Conservation (phyloP, 1,140 invertebrate species). For the Lamellibrachia luymesi region DNA sequence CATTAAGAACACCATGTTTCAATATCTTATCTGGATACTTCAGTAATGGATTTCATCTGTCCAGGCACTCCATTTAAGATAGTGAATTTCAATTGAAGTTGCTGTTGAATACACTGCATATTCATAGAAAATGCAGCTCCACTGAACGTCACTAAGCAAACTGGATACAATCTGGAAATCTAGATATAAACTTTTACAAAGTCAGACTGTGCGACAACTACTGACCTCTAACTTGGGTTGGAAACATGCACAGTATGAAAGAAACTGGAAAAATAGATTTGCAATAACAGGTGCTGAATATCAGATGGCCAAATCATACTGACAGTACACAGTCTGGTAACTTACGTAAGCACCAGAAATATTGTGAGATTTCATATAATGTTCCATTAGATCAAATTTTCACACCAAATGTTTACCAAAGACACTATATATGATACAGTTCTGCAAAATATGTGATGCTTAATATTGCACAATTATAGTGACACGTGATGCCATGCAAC, state of each 20-base stretch:
- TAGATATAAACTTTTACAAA: background rate
- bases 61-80: background rate
- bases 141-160: background rate
- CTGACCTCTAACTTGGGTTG: background rate
- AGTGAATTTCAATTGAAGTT: background rate
- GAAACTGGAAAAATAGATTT: no score
- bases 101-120: background rate
- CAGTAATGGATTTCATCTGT: no score
- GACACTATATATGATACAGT: background rate
- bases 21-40: no score
- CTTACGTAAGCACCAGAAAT: background rate
- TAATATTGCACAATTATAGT: background rate
- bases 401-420: no score
- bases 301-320: background rate
- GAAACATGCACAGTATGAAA: background rate
- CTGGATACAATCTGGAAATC: background rate
- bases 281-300: no score
- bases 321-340: background rate
- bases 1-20: no score
- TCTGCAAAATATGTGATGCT: background rate
- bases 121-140: background rate
- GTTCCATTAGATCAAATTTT: background rate
- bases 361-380: background rate
- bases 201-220: no score
- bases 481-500: background rate